Percentiles rank a stretch among this genome's conserved stretches.
phyloP scores from a whole-genome alignment of 2,797 vertebrate species.

The Mus spretus region DNA sequence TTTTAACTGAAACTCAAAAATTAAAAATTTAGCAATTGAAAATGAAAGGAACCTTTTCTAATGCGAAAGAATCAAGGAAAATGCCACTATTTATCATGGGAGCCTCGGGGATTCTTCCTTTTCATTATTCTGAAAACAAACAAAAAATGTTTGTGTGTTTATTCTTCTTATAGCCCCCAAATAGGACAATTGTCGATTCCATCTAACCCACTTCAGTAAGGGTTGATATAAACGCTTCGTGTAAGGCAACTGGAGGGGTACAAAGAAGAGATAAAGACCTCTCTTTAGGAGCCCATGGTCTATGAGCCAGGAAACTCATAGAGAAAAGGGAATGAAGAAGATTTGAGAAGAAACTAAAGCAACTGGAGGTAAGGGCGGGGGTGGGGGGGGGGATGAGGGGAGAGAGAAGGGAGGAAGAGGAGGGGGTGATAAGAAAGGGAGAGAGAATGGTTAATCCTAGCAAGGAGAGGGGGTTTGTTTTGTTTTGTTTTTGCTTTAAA shows the following conservation, averaged over 20 bases:
- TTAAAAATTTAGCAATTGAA: neutral
- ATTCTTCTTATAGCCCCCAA: neutral
- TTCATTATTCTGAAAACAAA: neutral
- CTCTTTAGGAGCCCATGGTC: neutral
- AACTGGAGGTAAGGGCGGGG: neutral
- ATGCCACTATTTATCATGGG: neutral
- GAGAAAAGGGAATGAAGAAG: neutral
- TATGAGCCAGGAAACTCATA: neutral
- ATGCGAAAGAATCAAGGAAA: constrained; percentile 30
- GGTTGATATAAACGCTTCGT: neutral
- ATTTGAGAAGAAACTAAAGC: constrained; percentile 37
- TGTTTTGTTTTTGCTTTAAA: neutral
- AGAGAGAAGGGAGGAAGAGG: too few species aligned
- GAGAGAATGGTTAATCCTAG: neutral
- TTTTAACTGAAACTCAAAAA: neutral
- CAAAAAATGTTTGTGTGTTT: neutral
- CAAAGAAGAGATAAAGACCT: neutral
- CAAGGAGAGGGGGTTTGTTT: neutral
- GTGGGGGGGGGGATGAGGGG: too few species aligned
- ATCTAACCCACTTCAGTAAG: neutral
- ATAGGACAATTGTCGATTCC: neutral
- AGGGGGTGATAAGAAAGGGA: neutral
- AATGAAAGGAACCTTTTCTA: neutral
- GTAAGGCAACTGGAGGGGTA: neutral
- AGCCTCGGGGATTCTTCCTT: neutral